phyloP scores from a whole-genome alignment of 2,888 invertebrate species.

The Mimumesa dahlbomi region DNA sequence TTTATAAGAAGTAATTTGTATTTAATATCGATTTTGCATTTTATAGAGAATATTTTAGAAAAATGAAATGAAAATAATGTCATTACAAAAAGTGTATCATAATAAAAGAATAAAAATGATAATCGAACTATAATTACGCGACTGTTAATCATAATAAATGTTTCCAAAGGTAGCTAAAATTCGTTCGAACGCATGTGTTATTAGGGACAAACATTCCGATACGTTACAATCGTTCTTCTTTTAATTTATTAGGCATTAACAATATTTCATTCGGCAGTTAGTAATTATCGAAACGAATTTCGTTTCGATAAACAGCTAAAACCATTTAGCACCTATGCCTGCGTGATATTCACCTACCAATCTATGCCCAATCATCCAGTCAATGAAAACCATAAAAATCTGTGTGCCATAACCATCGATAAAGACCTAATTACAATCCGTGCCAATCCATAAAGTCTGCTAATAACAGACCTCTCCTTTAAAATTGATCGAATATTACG shows the following conservation, averaged over 20 bases:
- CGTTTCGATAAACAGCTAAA: slow-evolving; percentile 64
- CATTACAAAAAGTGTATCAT: background rate
- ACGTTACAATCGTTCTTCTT: slow-evolving; percentile 12
- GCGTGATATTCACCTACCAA: slow-evolving; percentile 62
- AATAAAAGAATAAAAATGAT: background rate
- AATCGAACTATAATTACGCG: background rate
- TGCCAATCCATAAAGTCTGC: slow-evolving; percentile 62
- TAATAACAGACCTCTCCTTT: slow-evolving; percentile 58
- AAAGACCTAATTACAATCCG: slow-evolving; percentile 73
- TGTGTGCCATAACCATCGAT: slow-evolving; percentile 67
- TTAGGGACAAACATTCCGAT: slow-evolving; percentile 3
- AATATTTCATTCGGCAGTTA: slow-evolving; percentile 47
- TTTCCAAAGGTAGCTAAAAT: slow-evolving; percentile 9
- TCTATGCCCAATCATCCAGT: slow-evolving; percentile 64
- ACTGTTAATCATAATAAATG: background rate
- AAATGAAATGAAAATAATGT: background rate
- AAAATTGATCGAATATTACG: slow-evolving; percentile 61
- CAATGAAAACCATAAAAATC: slow-evolving; percentile 67
- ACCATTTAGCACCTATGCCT: slow-evolving; percentile 70
- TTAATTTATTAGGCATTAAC: slow-evolving; percentile 47
- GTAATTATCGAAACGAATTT: slow-evolving; percentile 58
- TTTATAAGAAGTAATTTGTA: too few relatives aligned
- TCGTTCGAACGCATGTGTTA: slow-evolving; percentile 12
- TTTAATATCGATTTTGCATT: too few relatives aligned
- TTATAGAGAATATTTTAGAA: slow-evolving; percentile 1